Evolutionary conservation across 2,888 invertebrate genomes (phyloP), one percentile per base, ranked within the genome.

Genomic region (Steinernema hermaphroditum): DNA sequence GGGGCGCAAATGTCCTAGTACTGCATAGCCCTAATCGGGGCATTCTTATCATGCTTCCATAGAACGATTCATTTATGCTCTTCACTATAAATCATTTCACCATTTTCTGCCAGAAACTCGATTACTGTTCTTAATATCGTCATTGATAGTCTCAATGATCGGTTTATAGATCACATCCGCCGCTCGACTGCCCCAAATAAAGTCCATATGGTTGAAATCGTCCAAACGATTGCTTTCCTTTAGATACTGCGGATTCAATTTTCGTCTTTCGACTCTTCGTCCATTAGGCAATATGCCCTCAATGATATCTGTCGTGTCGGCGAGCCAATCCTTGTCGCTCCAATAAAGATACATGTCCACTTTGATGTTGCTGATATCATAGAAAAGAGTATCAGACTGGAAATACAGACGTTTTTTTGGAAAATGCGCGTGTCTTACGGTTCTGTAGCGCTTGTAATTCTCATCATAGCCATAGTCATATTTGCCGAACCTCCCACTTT

Each of bases 311-410:
- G 72, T 70, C 54, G 74, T 72, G 68, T 81, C 81, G 12, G 76
- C 81, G 1, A 81, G 75, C 80, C 81, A 81, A 46, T 81, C 81
- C 4, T 74, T 72, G 70, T 79, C 78, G 22, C 78, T 75, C 80
- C 80, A 79, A 71, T 77, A 80, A 50, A 80, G 68, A 16, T 68
- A 27, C 32, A 14, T 27, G 68, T 19, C 68, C 8, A 27, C 68
- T 6, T 68, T 68, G 41, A 24, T 19, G 4, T 68, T 68, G 8
- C 19, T 34, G 19, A 68, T 24, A 68, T 68, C 68, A 16, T 68
- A 68, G 19, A 68, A 4, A 6, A 19, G 68, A 24, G 68, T 34
- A 6, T 34, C n/a, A 4, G 68, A 8, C 37, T 37, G 37, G 12
- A 37, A 4, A n/a, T n/a, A n/a, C n/a, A n/a, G n/a, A n/a, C n/a